These are phyloP conservation scores for Agelastica alni DNA, from an alignment of 2,888 invertebrate species.

Conservation along the genomic window DNA sequence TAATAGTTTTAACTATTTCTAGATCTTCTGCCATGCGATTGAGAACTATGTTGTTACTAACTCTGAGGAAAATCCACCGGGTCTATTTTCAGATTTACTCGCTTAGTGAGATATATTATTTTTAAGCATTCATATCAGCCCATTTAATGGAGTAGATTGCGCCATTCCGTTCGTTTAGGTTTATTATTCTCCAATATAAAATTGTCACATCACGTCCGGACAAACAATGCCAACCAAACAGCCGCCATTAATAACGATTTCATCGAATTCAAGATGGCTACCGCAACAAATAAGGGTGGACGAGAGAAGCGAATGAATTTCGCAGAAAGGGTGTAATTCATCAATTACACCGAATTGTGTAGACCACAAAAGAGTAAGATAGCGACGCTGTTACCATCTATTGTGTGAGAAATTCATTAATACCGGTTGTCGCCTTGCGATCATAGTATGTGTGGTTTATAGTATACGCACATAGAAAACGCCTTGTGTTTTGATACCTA, in stretches of 20 bases:
- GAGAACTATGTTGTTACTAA: too few relatives aligned
- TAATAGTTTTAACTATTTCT: too few relatives aligned
- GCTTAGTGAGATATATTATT: too few relatives aligned
- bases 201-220: too few relatives aligned
- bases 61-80: too few relatives aligned
- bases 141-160: too few relatives aligned
- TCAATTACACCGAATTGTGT: slow-evolving; percentile 12
- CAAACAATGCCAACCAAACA: not conserved
- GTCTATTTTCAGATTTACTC: too few relatives aligned
- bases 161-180: too few relatives aligned
- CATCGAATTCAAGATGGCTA: slow-evolving; percentile 12
- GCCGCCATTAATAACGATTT: slow-evolving; percentile 5
- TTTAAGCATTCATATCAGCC: too few relatives aligned
- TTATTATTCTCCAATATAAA: too few relatives aligned
- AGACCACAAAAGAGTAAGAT: slow-evolving; percentile 20
- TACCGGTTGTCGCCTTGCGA: slow-evolving; percentile 20
- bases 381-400: slow-evolving; percentile 16
- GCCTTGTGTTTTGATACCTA: slow-evolving; percentile 21
- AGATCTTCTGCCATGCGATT: too few relatives aligned
- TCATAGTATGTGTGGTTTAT: slow-evolving; percentile 5
- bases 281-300: slow-evolving; percentile 9
- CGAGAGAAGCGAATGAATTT: slow-evolving; percentile 1
- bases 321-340: slow-evolving; percentile 9
- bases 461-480: slow-evolving; percentile 18
- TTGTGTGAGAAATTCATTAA: slow-evolving; percentile 24